Evolutionary conservation across 2,888 invertebrate species (phyloP), one percentile per base, ranked within the genome.

Genomic region (Argyresthia albistria): DNA sequence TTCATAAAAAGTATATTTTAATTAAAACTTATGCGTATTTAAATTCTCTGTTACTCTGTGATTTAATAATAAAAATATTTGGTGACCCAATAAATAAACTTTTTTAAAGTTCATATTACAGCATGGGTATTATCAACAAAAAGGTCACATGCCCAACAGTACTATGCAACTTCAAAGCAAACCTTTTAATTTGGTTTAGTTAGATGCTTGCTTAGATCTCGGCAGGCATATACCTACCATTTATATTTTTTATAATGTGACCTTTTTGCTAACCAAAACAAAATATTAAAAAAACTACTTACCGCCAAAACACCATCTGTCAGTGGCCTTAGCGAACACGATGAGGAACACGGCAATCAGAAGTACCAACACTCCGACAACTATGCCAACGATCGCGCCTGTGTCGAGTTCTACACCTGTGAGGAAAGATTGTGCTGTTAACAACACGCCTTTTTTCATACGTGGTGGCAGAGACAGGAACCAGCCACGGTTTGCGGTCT

Each of bases 231-330:
- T 4, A 2, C 25, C 6, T 25, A 6, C 9, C 7, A 39, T 1
- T n/a, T 6, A 9, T 14, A 14, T 4, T 8, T n/a, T 12, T 14
- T 9, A 45, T 15, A 45, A 15, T 45, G 14, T 15, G 9, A 6
- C 14, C 14, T 15, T 45, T 14, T 14, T 45, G n/a, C 4, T 45
- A 8, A 14, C 10, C 43, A 14, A 12, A 15, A 8, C 14, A 14
- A 12, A 14, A 12, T n/a, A 39, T 4, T 10, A 25, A 25, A 25
- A 25, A 25, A 25, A 25, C 35, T 52, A 91, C 94, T 92, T 82
- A 95, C 95, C 95, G 77, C 93, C 93, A 77, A 95, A 95, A 83
- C 95, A 95, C 95, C 95, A 95, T 75, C 93, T 89, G 67, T 93
- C 93, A 56, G 94, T 94, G 57, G 93, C 92, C 64, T 93, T 91